Base-by-base conservation (phyloP, 2,888 invertebrate genomes). In the Agrochola circellaris region DNA sequence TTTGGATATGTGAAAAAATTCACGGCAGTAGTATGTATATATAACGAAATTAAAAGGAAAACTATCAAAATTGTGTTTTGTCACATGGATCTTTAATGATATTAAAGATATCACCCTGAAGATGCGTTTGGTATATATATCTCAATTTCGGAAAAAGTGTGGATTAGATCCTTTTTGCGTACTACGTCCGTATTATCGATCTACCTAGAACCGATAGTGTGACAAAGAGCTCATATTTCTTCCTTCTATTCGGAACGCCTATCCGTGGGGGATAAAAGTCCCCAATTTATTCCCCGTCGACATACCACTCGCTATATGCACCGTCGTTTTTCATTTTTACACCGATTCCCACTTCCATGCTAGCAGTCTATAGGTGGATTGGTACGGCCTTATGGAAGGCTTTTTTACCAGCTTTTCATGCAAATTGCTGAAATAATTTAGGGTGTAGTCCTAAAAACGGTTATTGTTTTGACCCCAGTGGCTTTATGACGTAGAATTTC, bases 141-240 rank as follows among this genome's bases (percentile, higher is more conserved):
- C n/a, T n/a, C n/a, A n/a, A n/a, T n/a, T n/a, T n/a, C n/a, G n/a
- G n/a, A n/a, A n/a, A n/a, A n/a, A n/a, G n/a, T n/a, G n/a, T n/a
- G n/a, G n/a, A n/a, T n/a, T n/a, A n/a, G n/a, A n/a, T n/a, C n/a
- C n/a, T n/a, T n/a, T n/a, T n/a, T n/a, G n/a, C n/a, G n/a, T n/a
- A n/a, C n/a, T n/a, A n/a, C n/a, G n/a, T n/a, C n/a, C n/a, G n/a
- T n/a, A n/a, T 30, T 70, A 82, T 74, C 58, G 67, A 71, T 74
- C 23, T 34, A n/a, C 13, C 42, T 30, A 17, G 17, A 51, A 26
- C 7, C 65, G 64, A 75, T 69, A 80, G 61, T 56, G 81, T 80
- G 30, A 62, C 54, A 84, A 72, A 75, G 69, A 54, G 73, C 56
- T 68, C 71, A 85, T 83, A 85, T 82, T 73, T 85, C 68, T 75